Conservation (phyloP, 1,140 invertebrate species). For the Temnothorax curvispinosus region DNA sequence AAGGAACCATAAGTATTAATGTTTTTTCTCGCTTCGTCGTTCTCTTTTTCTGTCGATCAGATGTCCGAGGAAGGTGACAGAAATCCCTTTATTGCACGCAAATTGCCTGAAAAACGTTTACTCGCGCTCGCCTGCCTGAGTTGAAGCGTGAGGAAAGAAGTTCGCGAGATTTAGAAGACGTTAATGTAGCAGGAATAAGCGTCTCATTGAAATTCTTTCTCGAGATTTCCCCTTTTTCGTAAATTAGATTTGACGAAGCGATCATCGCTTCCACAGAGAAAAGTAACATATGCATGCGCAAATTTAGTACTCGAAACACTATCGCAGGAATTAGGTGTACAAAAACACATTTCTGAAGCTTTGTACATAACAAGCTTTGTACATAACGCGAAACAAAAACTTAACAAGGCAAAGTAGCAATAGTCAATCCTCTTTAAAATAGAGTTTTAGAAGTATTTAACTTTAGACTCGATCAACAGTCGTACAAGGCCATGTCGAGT, state of each 20-base stretch:
- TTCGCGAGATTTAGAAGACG: constrained; percentile 21
- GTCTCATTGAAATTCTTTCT: not conserved
- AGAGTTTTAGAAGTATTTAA: constrained; percentile 35
- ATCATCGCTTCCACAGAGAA: not conserved
- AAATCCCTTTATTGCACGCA: constrained; percentile 82
- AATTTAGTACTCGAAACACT: not conserved
- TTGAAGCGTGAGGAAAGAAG: constrained; percentile 1
- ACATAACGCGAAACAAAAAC: not conserved
- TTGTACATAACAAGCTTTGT: not conserved
- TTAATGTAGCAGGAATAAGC: constrained; percentile 41
- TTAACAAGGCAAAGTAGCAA: not conserved
- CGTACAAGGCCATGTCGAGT: not conserved
- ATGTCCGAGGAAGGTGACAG: constrained; percentile 83
- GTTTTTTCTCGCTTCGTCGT: constrained; percentile 79
- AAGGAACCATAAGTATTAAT: constrained; percentile 78
- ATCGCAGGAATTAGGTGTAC: not conserved
- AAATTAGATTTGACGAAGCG: constrained; percentile 12
- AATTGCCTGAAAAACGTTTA: constrained; percentile 74
- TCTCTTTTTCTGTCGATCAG: constrained; percentile 80
- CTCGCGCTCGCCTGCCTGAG: constrained; percentile 72
- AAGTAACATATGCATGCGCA: constrained; percentile 27
- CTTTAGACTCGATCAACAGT: constrained; percentile 5
- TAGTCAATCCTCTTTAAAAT: constrained; percentile 11
- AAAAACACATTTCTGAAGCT: not conserved
- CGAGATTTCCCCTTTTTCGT: not conserved